These are phyloP conservation scores for Serrognathus titanus DNA, from an alignment of 2,888 invertebrate species.

Conservation along the genomic window DNA sequence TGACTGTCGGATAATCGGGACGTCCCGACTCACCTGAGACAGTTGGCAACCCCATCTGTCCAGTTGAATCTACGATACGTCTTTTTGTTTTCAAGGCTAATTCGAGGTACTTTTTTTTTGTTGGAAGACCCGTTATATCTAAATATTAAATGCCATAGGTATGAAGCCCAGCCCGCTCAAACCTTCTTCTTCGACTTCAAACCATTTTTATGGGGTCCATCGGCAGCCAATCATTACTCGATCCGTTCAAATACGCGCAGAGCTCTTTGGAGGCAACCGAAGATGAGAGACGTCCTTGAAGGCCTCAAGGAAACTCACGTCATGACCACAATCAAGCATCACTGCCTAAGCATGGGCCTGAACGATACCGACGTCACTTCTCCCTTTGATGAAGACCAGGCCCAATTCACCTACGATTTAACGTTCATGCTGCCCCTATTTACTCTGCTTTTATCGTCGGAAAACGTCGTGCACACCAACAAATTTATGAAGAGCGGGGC, in stretches of 20 bases:
- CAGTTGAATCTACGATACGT: no score
- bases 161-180: slow-evolving; percentile 35
- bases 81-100: no score
- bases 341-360: slow-evolving; percentile 51
- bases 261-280: slow-evolving; percentile 68
- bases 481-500: slow-evolving; percentile 68
- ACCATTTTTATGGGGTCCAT: slow-evolving; percentile 81
- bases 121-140: no score
- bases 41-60: no score
- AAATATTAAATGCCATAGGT: slow-evolving; percentile 27
- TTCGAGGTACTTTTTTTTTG: background rate
- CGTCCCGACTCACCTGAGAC: no score
- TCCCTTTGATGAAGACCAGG: slow-evolving; percentile 8
- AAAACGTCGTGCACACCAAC: slow-evolving; percentile 68
- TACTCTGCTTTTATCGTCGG: slow-evolving; percentile 69
- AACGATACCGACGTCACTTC: slow-evolving; percentile 37
- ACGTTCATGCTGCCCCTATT: slow-evolving; percentile 77
- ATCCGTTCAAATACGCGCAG: slow-evolving; percentile 57
- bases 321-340: slow-evolving; percentile 65
- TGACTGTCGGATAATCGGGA: no score
- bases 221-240: slow-evolving; percentile 75
- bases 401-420: slow-evolving; percentile 69
- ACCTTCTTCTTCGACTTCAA: slow-evolving; percentile 48
- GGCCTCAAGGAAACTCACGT: slow-evolving; percentile 65
- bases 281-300: slow-evolving; percentile 69